phyloP scores from a whole-genome alignment of 2,888 invertebrate genomes.

The Lymantria monacha region DNA sequence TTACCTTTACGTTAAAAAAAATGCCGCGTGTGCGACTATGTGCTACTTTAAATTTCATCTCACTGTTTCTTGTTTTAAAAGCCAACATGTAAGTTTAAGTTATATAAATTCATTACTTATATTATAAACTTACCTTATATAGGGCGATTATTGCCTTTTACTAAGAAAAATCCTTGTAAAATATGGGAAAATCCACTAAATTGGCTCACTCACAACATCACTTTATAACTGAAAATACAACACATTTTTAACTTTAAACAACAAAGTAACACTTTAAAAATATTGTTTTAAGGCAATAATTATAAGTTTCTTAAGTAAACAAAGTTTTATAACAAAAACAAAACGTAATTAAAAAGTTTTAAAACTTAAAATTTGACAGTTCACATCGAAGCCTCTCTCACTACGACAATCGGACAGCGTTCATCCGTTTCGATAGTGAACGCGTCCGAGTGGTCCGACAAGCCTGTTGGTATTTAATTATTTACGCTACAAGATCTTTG shows the following conservation, averaged over 20 bases:
- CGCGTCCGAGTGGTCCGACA: conserved; percentile 29
- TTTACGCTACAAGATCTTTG: too few relatives aligned
- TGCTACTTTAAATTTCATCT: conserved; percentile 34
- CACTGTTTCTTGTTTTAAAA: conserved; percentile 8
- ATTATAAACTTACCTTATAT: conserved; percentile 25
- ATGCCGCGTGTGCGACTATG: conserved; percentile 51
- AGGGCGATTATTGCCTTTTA: conserved; percentile 16
- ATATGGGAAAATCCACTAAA: conserved; percentile 32
- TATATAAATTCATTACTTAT: neutral
- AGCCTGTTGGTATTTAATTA: neutral
- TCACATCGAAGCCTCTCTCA: conserved; percentile 39
- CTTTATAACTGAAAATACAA: conserved; percentile 26
- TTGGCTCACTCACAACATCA: conserved; percentile 34
- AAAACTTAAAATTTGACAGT: conserved; percentile 44
- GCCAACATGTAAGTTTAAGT: neutral
- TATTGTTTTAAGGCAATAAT: conserved; percentile 29
- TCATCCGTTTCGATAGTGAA: conserved; percentile 22
- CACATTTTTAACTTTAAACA: conserved; percentile 19
- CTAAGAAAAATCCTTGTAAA: conserved; percentile 24
- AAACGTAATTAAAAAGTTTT: conserved; percentile 40
- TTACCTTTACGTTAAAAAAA: conserved; percentile 41
- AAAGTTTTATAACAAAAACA: conserved; percentile 35
- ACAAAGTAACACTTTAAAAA: conserved; percentile 19
- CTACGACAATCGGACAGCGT: conserved; percentile 13
- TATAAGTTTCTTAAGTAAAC: conserved; percentile 34